Evolutionary conservation across 1,140 invertebrate genomes (phyloP).

Genomic region (Caenorhabditis tropicalis): DNA sequence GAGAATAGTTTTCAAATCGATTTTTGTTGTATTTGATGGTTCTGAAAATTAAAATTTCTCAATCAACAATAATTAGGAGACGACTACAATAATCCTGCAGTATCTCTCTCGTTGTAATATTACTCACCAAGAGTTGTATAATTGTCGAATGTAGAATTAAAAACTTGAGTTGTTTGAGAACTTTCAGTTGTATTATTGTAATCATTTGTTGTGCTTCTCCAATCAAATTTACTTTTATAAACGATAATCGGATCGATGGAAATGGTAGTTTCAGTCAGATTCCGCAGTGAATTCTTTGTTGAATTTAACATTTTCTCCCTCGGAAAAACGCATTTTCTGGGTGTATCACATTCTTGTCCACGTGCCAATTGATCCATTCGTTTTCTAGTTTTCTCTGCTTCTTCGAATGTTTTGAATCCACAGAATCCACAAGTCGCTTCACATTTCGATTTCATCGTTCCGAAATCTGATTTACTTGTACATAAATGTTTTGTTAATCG

Average conservation of each 20-base stretch:
- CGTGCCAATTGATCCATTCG: background rate
- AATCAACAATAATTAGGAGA: too few relatives aligned
- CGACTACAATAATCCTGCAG: too few relatives aligned
- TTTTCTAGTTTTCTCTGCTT: background rate
- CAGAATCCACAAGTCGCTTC: slow-evolving; percentile 45
- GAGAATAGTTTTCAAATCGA: slow-evolving; percentile 19
- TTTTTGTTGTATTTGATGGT: background rate
- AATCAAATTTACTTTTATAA: background rate
- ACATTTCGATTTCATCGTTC: slow-evolving; percentile 27
- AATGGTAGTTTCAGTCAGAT: background rate
- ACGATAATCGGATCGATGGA: background rate
- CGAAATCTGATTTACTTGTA: background rate
- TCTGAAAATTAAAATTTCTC: background rate
- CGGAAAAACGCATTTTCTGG: slow-evolving; percentile 47
- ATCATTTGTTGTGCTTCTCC: background rate
- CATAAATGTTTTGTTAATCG: slow-evolving; percentile 20
- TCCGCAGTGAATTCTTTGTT: background rate
- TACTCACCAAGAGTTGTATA: too few relatives aligned
- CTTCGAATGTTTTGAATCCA: background rate
- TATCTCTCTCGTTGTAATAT: background rate
- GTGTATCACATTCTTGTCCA: slow-evolving; percentile 4
- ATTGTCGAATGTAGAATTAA: background rate
- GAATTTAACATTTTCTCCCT: slow-evolving; percentile 33
- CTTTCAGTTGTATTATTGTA: background rate
- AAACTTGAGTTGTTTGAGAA: background rate